A percentile compares a stretch with the other conserved stretches of the same genome.
phyloP scores from a whole-genome alignment of 2,113 vertebrate species.

The Osmerus eperlanus region DNA sequence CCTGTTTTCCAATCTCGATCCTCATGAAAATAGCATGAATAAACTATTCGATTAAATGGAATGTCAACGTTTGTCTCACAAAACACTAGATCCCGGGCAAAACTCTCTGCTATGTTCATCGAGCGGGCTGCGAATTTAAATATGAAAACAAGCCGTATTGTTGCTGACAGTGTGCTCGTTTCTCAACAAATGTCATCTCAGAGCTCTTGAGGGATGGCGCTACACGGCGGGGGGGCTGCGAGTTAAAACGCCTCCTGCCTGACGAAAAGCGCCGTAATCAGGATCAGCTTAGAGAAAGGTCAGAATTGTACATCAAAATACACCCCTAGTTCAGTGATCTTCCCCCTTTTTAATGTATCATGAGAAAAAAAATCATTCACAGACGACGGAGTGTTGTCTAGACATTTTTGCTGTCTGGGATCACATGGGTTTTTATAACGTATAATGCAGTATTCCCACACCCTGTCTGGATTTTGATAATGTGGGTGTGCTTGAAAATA shows the following conservation, averaged over 20 bases:
- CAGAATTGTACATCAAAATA: constrained; percentile 52
- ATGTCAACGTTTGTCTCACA: constrained; percentile 56
- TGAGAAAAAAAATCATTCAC: no score
- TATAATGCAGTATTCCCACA: no score
- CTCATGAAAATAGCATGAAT: constrained; percentile 41
- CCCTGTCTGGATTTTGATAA: no score
- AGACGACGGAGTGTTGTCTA: no score
- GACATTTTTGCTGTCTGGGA: no score
- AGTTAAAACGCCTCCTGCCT: constrained; percentile 48
- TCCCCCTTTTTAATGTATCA: no score
- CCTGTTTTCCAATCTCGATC: constrained; percentile 24
- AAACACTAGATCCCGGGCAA: constrained; percentile 21
- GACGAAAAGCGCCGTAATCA: constrained; percentile 53
- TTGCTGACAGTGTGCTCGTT: constrained; percentile 53
- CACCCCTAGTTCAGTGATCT: constrained; percentile 23
- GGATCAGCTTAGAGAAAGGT: constrained; percentile 56
- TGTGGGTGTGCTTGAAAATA: no score
- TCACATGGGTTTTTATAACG: no score
- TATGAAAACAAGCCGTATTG: constrained; percentile 57
- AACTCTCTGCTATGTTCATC: constrained; percentile 22
- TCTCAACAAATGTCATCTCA: constrained; percentile 62
- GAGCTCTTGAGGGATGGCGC: constrained; percentile 49
- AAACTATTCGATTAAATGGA: constrained; percentile 52
- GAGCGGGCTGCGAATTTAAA: constrained; percentile 42
- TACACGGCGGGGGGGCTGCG: constrained; percentile 18